Evolutionary conservation across 2,888 invertebrate genomes (phyloP), one percentile per base, ranked within the genome.

Genomic region (Chromoteleia sp.): DNA sequence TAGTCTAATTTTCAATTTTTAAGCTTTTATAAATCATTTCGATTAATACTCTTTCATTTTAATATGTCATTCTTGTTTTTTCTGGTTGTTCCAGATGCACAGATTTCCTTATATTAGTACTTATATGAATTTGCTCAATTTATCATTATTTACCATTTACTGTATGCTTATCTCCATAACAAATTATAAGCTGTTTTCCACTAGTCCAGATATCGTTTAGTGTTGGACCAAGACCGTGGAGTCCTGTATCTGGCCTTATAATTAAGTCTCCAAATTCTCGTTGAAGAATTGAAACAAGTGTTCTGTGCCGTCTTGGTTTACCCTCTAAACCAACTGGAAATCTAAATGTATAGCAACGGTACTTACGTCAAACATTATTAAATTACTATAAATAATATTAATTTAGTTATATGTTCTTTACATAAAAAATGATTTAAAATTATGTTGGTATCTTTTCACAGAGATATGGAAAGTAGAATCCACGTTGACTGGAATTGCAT

Each of bases 291-390:
- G 93, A 91, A n/a, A 94, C 90, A 0, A 95, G 90, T 10, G 93
- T 93, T 6, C 91, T 90, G 87, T 95, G 95, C 1, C 94, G 93
- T 10, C 88, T 87, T 0, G 92, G 89, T 17, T 93, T 92, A 0
- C 93, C 93, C 0, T 92, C 88, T 33, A 95, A 94, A 1, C 95
- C 95, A 14, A 94, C 92, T 0, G 96, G 96, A 91, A 97, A 97
- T 78, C 96, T 78, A 41, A 58, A 33, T 29, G 6, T 6, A 39
- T 14, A n/a, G 25, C 25, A 25, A 25, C 25, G 5, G 5, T 25
- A 25, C 25, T 25, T 4, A 25, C 2, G 25, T 25, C 25, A 25
- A 5, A 25, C n/a, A n/a, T n/a, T n/a, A n/a, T n/a, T 50, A n/a
- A 48, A 12, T 61, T n/a, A n/a, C n/a, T 14, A 2, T 30, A 39